Evolutionary conservation across 92 coral and sea anemone species (phyloP), one percentile per base, ranked within the genome.

Genomic region (Plumapathes pennacea): DNA sequence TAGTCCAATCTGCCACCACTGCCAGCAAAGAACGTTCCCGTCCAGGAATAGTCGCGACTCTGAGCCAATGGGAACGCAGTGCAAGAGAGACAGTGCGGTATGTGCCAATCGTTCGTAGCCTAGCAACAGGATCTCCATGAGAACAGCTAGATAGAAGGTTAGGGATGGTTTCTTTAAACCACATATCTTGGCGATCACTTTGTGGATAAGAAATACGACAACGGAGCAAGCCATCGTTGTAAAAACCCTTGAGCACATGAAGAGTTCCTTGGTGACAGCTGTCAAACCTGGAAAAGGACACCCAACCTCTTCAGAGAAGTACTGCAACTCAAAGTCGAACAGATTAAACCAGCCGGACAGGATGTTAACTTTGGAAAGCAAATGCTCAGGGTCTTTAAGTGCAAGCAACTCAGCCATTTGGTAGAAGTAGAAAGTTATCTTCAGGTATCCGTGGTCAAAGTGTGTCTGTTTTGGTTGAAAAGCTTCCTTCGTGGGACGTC

Each of bases 21-120:
- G 18, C 54, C 54, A 48, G 54, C 54, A 48, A 25, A 13, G 54
- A 11, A 24, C 29, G 28, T 48, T 48, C 5, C 54, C 54, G 13
- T 48, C 54, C 14, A 25, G 29, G 32, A 48, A 48, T 2, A 48
- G 28, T 48, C 28, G 18, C 54, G 32, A 48, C 25, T 30, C n/a
- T 9, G 4, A 13, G 11, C 27, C 54, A 18, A 48, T 48, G 18
- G 54, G 54, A 5, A 48, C 17, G 29, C 54, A 48, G 29, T 48
- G 54, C 54, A 48, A 23, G 13, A 48, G 29, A 13, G 20, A 20
- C 25, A 44, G 25, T 24, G 50, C 20, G 20, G 50, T 44, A 8
- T 44, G 25, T 24, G 50, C 25, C 22, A 44, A 20, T 8, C 11
- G 20, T 15, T 44, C 50, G 50, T 44, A 44, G 50, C 50, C 50